These are phyloP conservation scores for Shinisaurus crocodilurus DNA, from an alignment of 2,113 vertebrate genomes.

Conservation along the genomic window DNA sequence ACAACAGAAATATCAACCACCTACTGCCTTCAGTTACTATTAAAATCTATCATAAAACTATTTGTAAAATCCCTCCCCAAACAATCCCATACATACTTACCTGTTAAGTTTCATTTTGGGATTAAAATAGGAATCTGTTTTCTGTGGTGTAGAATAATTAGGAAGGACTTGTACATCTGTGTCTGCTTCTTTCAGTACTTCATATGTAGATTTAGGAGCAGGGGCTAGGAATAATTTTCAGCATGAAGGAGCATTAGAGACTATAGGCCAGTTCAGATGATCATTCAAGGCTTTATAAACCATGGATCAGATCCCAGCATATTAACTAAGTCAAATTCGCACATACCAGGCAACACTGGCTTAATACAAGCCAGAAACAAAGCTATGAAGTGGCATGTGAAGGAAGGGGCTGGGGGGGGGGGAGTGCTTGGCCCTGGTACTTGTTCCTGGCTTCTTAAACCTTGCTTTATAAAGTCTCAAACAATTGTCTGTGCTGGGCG, in stretches of 20 bases:
- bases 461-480: not conserved
- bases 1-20: not conserved
- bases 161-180: constrained; percentile 95
- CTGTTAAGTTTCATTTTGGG: constrained; percentile 98
- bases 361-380: not conserved
- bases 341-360: not conserved
- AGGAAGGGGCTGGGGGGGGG: not conserved
- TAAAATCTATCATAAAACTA: not conserved
- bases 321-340: not conserved
- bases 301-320: not conserved
- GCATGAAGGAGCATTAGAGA: constrained; percentile 21
- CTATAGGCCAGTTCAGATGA: not conserved
- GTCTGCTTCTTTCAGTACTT: constrained; percentile 92
- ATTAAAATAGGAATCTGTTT: constrained; percentile 97
- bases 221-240: constrained; percentile 64
- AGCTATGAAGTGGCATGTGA: not conserved
- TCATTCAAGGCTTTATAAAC: not conserved
- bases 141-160: constrained; percentile 91
- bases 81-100: constrained; percentile 72
- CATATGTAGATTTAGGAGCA: constrained; percentile 73
- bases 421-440: not conserved
- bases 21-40: not conserved
- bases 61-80: not conserved
- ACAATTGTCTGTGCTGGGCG: not conserved
- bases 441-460: not conserved